Base-by-base conservation (phyloP, 2,113 vertebrate genomes). In the Panurus biarmicus region DNA sequence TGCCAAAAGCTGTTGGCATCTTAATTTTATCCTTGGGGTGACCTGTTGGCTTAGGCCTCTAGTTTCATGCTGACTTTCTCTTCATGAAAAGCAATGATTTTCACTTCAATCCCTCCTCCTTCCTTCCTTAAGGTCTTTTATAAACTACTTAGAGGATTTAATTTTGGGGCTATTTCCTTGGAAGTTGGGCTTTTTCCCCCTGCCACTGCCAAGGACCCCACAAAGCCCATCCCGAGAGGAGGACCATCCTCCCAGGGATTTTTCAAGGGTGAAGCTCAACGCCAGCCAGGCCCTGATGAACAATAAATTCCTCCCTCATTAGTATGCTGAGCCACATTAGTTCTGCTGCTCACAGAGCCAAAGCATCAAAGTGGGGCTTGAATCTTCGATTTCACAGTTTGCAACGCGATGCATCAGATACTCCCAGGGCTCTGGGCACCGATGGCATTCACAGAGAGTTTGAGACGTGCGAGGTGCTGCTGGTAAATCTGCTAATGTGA, bases 321-420 rank as follows among this genome's bases (percentile, higher is more conserved):
- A 88, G 75, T 17, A 93, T 83, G 78, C 92, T 58, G 64, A 88
- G 72, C 82, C 76, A 58, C 79, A 48, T 93, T 62, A 88, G 86
- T 84, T 85, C 72, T 77, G 85, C 67, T 1, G 33, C 86, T 92
- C 58, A 33, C 29, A 6, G 73, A 4, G 10, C 40, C 6, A 26
- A 45, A 77, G 60, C 72, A 80, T 67, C 71, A 58, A 91, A 94
- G 77, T 12, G 48, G 42, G 67, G 69, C 19, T 35, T 35, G 62
- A 80, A 85, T 54, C 73, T 83, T 50, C 47, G 3, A 80, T 88
- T 93, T 93, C 92, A 86, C 91, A 84, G 69, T 50, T 77, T 58
- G 67, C 79, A 47, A 54, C 1, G 17, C 11, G 82, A 65, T 29
- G 75, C 42, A 17, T 79, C 36, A 73, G 54, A 62, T 11, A 3